Conservation (phyloP, 2,888 invertebrate species). For the Phaedon cochleariae region DNA sequence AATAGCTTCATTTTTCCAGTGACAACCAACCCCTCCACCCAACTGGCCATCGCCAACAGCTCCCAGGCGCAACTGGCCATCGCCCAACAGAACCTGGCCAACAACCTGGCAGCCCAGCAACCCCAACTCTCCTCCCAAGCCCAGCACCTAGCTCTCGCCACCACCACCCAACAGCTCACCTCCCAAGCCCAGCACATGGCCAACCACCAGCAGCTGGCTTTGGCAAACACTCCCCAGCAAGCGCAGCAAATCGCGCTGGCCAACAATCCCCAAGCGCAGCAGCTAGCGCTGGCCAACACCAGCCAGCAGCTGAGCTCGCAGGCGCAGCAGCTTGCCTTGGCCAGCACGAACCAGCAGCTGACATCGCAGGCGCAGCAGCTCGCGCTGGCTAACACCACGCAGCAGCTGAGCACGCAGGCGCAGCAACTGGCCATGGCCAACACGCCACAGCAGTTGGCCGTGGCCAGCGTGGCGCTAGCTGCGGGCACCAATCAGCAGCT, state of each 20-base stretch:
- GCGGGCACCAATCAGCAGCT: constrained; percentile 47
- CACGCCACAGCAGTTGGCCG: constrained; percentile 55
- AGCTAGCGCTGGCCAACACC: constrained; percentile 45
- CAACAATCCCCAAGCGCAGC: constrained; percentile 52
- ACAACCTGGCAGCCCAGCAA: constrained; percentile 56
- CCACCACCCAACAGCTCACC: constrained; percentile 55
- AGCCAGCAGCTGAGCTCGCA: constrained; percentile 55
- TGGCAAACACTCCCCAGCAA: constrained; percentile 44
- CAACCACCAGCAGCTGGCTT: constrained; percentile 56
- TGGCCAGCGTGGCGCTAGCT: constrained; percentile 44
- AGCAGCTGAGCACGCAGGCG: constrained; percentile 55
- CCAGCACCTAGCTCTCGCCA: constrained; percentile 52
- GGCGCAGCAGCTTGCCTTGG: constrained; percentile 58
- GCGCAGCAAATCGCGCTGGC: neutral
- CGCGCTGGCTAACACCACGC: constrained; percentile 51
- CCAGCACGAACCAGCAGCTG: constrained; percentile 51
- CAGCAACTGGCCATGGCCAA: constrained; percentile 54
- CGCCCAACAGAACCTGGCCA: constrained; percentile 59
- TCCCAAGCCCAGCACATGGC: constrained; percentile 54
- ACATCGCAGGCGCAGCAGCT: constrained; percentile 55
- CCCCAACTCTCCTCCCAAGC: constrained; percentile 55
- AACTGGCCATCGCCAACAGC: constrained; percentile 58
- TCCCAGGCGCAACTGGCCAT: constrained; percentile 60
- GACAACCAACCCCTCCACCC: constrained; percentile 59
- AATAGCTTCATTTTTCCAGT: constrained; percentile 49